Conservation (phyloP, 2,888 invertebrate species). For the Drosophila anceps region DNA sequence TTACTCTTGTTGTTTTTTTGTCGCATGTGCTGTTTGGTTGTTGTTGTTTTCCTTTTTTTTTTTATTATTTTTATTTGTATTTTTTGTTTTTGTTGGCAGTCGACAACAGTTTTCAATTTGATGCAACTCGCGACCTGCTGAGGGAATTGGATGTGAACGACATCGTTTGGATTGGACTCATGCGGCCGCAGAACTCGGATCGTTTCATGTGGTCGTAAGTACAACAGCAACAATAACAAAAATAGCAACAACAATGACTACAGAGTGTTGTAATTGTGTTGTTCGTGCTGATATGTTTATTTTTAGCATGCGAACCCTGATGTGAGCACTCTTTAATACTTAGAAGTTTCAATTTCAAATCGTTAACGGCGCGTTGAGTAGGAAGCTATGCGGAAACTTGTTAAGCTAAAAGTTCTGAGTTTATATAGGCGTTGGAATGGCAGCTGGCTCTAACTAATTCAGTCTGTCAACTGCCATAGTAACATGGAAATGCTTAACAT, state of each 20-base stretch:
- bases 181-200: conserved; percentile 89
- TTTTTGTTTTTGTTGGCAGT: conserved; percentile 85
- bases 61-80: conserved; percentile 16
- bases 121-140: conserved; percentile 91
- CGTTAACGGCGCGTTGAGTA: background rate
- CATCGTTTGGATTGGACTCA: conserved; percentile 92
- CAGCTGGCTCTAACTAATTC: background rate
- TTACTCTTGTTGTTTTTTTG: too few species aligned
- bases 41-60: conserved; percentile 9
- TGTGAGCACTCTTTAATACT: conserved; percentile 17
- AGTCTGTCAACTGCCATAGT: background rate
- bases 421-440: too few species aligned
- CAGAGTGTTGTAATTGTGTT: conserved; percentile 61
- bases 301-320: conserved; percentile 17
- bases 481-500: background rate
- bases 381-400: background rate
- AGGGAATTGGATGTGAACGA: conserved; percentile 91
- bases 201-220: conserved; percentile 93
- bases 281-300: conserved; percentile 52
- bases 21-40: conserved; percentile 7
- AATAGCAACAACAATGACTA: conserved; percentile 18
- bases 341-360: conserved; percentile 1
- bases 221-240: conserved; percentile 43
- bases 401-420: background rate
- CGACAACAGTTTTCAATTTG: conserved; percentile 91